These are phyloP conservation scores for Apis florea DNA, from an alignment of 1,140 invertebrate genomes.

Conservation along the genomic window DNA sequence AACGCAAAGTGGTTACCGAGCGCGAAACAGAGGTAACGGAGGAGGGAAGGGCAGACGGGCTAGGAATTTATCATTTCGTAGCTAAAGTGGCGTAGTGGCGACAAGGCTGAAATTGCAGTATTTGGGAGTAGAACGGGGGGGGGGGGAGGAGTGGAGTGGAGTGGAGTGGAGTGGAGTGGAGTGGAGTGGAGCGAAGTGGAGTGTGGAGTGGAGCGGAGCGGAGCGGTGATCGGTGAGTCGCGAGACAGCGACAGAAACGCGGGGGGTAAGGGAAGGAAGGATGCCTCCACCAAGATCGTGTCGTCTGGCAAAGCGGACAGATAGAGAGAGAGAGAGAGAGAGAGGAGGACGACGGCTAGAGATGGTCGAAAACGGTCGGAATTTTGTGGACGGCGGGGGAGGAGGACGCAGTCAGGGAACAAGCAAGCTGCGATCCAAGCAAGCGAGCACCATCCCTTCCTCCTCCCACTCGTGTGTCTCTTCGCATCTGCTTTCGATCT, in stretches of 20 bases:
- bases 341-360: neutral
- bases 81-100: slow-evolving; percentile 68
- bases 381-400: slow-evolving; percentile 42
- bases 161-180: slow-evolving; percentile 62
- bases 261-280: slow-evolving; percentile 8
- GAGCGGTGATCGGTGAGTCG: slow-evolving; percentile 55
- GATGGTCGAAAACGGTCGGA: slow-evolving; percentile 50
- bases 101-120: slow-evolving; percentile 74
- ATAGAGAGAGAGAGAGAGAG: neutral
- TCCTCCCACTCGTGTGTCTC: slow-evolving; percentile 42
- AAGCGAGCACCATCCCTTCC: slow-evolving; percentile 55
- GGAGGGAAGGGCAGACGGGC: slow-evolving; percentile 33
- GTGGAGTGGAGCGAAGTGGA: slow-evolving; percentile 27
- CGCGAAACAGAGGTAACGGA: slow-evolving; percentile 22
- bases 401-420: slow-evolving; percentile 47
- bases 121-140: slow-evolving; percentile 69
- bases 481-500: slow-evolving; percentile 49
- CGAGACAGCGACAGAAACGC: slow-evolving; percentile 56
- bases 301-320: slow-evolving; percentile 19
- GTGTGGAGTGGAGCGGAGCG: slow-evolving; percentile 54
- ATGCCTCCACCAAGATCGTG: slow-evolving; percentile 34
- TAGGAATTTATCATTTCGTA: slow-evolving; percentile 72
- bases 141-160: slow-evolving; percentile 61
- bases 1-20: slow-evolving; percentile 43
- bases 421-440: slow-evolving; percentile 61